Conservation (phyloP, 1,140 invertebrate genomes). For the Pseudomyrmex cubaensis region DNA sequence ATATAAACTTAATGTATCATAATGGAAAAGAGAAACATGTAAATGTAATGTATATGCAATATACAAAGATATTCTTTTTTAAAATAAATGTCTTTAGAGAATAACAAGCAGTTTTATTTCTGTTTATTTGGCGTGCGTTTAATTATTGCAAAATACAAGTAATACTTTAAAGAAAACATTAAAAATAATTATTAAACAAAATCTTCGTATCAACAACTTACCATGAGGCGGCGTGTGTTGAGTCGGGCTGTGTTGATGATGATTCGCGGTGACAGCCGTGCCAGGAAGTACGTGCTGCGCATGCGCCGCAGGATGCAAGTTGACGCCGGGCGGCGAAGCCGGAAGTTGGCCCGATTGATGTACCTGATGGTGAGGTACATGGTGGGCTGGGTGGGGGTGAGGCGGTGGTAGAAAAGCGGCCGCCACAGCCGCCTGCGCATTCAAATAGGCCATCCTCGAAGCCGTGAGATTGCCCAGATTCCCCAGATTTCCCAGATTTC, state of each 20-base stretch:
- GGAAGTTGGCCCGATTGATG: conserved; percentile 82
- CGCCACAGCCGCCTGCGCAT: conserved; percentile 94
- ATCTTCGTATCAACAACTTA: conserved; percentile 66
- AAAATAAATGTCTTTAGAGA: no score
- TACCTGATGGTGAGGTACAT: conserved; percentile 84
- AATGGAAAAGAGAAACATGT: no score
- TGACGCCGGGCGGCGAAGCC: conserved; percentile 79
- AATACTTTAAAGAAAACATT: no score
- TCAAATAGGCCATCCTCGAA: conserved; percentile 93
- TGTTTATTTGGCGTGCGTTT: no score
- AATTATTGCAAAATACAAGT: no score
- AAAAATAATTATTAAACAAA: no score
- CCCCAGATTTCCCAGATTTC: conserved; percentile 80
- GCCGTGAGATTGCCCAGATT: conserved; percentile 86
- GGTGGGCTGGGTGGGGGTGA: conserved; percentile 84
- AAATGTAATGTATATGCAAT: neutral
- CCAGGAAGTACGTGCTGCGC: conserved; percentile 83
- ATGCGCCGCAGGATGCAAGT: conserved; percentile 82
- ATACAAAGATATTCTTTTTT: neutral
- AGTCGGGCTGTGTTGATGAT: conserved; percentile 83
- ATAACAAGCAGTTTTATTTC: no score
- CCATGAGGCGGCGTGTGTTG: conserved; percentile 83
- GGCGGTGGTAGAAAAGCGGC: conserved; percentile 93
- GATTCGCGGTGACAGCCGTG: conserved; percentile 79
- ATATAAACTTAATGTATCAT: neutral